phyloP scores from a whole-genome alignment of 2,888 invertebrate genomes.

The Tuberolachnus salignus region DNA sequence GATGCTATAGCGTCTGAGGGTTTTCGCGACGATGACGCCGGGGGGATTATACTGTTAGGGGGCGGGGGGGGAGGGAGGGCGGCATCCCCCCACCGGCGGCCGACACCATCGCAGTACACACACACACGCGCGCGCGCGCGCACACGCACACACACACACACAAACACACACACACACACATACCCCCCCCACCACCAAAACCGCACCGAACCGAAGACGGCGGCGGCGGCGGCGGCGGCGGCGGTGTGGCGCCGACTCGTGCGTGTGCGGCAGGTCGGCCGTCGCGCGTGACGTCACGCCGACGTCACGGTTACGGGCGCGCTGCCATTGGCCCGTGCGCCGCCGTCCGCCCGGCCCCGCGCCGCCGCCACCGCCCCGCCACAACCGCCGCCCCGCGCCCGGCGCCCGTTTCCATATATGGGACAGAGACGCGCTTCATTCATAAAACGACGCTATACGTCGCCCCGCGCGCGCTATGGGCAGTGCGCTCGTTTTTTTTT shows the following conservation, averaged over 20 bases:
- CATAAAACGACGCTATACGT: slow-evolving; percentile 77
- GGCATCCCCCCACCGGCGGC: not conserved
- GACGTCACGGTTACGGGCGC: slow-evolving; percentile 62
- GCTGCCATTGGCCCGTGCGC: slow-evolving; percentile 62
- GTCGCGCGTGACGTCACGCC: slow-evolving; percentile 64
- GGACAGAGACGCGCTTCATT: slow-evolving; percentile 77
- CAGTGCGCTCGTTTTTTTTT: slow-evolving; percentile 54
- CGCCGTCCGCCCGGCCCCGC: slow-evolving; percentile 29
- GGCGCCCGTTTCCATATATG: slow-evolving; percentile 73
- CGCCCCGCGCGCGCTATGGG: slow-evolving; percentile 70
- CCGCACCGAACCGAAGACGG: slow-evolving; percentile 59
- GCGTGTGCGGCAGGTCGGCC: slow-evolving; percentile 60
- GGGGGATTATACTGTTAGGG: slow-evolving; percentile 34
- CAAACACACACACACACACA: no score
- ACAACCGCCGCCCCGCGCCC: not conserved
- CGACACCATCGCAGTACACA: not conserved
- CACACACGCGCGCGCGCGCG: no score
- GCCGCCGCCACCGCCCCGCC: slow-evolving; percentile 18
- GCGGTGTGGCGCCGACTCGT: slow-evolving; percentile 57
- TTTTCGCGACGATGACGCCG: slow-evolving; percentile 33
- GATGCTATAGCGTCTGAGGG: not conserved
- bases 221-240: slow-evolving; percentile 57
- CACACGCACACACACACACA: no score
- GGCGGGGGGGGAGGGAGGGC: no score
- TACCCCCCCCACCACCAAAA: slow-evolving; percentile 58